Evolutionary conservation across 2,888 invertebrate species (phyloP), one percentile per base, ranked within the genome.

Genomic region (Cyrtodaria siliqua): DNA sequence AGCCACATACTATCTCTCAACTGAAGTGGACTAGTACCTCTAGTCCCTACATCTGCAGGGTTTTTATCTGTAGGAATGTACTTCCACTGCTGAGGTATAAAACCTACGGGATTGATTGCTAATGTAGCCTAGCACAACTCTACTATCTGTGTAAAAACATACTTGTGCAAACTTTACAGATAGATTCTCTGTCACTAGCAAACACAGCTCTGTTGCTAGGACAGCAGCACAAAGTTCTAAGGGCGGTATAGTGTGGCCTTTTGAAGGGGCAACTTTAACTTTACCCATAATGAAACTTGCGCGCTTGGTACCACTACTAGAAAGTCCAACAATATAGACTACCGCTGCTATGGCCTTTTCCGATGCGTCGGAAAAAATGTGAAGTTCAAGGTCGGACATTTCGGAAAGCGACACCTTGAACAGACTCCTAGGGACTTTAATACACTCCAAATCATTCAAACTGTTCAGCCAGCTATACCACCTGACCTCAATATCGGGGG

Each of bases 101-200:
- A 82, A 84, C 16, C 82, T 24, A 33, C 66, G 53, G 1, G 47
- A 49, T 12, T 64, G 20, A 24, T 78, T 82, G 33, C 44, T 16
- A 33, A 79, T 59, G 38, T 79, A 82, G 2, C 79, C 79, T 1
- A 74, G 60, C 16, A 77, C 64, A 1, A 82, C 67, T 47, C 59
- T 67, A 49, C 80, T 78, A 23, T 82, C 80, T 2, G 56, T 75
- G 60, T 56, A 82, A n/a, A 61, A 82, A 12, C n/a, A 44, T 1
- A 66, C 44, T 0, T 20, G 12, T 16, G 38, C 33, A n/a, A 61
- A 12, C 9, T 20, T 12, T 14, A 73, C 55, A 9, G 52, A 16
- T 6, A 83, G 29, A 18, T 70, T 42, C 6, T 66, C 63, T 38
- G 55, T n/a, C 6, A 76, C 47, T 23, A 50, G 29, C 20, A 67